Percentiles rank a stretch among this genome's conserved stretches.
These are phyloP conservation scores for Theonella swinhoei DNA, from an alignment of 37 sponge, comb jelly and placozoan species.

Conservation along the genomic window DNA sequence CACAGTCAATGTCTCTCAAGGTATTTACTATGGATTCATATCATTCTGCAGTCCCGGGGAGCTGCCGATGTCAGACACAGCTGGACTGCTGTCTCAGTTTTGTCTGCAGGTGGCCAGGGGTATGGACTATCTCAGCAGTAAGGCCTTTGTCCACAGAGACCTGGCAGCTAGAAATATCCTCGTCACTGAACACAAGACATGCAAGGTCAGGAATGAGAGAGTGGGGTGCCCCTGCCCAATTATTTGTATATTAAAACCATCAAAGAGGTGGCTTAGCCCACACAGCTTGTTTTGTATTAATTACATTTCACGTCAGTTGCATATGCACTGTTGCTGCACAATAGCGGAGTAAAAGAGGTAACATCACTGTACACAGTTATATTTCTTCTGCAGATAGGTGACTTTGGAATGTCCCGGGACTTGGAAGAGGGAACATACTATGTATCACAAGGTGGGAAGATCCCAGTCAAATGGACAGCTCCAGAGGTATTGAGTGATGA, in stretches of 20 bases:
- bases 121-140: constrained; percentile 64
- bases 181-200: constrained; percentile 35
- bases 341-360: neutral
- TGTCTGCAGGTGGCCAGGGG: constrained; percentile 60
- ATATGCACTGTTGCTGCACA: too few relatives aligned
- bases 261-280: too few relatives aligned
- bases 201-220: constrained; percentile 41
- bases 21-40: neutral
- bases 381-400: constrained; percentile 18
- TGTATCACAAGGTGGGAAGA: constrained; percentile 29
- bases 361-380: neutral
- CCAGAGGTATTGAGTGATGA: constrained; percentile 20
- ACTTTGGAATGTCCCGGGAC: constrained; percentile 31
- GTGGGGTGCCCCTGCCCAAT: too few relatives aligned
- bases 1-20: neutral
- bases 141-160: constrained; percentile 68
- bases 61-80: constrained; percentile 1
- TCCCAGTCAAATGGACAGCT: constrained; percentile 39
- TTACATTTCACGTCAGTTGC: too few relatives aligned
- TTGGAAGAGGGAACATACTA: constrained; percentile 12
- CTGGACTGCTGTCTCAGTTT: constrained; percentile 21
- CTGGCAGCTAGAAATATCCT: constrained; percentile 75
- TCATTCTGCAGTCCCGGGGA: constrained; percentile 25
- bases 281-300: too few relatives aligned
- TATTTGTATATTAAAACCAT: too few relatives aligned